phyloP scores from a whole-genome alignment of 2,113 vertebrate species.

The Saguinus imperator region DNA sequence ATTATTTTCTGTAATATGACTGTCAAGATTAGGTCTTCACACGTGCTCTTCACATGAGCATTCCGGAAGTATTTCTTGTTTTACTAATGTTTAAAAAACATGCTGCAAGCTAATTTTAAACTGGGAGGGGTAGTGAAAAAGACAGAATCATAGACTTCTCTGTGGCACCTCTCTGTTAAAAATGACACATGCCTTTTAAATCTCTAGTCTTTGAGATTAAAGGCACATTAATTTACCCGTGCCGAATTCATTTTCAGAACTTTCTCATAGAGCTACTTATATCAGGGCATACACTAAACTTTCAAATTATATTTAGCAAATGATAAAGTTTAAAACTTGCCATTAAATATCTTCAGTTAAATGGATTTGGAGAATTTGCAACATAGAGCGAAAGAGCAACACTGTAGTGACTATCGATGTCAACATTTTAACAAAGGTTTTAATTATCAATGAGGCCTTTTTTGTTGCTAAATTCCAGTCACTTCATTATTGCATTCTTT shows the following conservation, averaged over 20 bases:
- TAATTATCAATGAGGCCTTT: not conserved
- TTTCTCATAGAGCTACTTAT: not conserved
- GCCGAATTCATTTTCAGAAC: not conserved
- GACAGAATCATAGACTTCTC: not conserved
- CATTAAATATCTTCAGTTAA: not conserved
- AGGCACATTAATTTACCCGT: not conserved
- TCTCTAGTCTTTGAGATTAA: constrained; percentile 33
- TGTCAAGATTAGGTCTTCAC: constrained; percentile 40
- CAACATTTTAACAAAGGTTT: not conserved
- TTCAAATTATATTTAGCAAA: not conserved
- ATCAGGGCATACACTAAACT: not conserved
- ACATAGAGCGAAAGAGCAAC: not conserved
- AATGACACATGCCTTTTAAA: not conserved
- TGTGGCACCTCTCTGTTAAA: not conserved
- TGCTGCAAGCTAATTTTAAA: constrained; percentile 58
- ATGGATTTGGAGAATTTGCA: not conserved
- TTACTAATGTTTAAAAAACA: constrained; percentile 53
- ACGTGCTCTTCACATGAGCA: constrained; percentile 46
- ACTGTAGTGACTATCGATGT: not conserved
- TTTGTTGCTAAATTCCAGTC: not conserved
- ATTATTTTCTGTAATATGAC: not conserved
- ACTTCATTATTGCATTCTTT: not conserved
- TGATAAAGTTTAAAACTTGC: not conserved
- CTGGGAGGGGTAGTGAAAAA: not conserved
- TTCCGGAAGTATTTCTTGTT: constrained; percentile 48